A percentile compares a stretch with the other conserved stretches of the same genome.
phyloP scores from a whole-genome alignment of 2,113 vertebrate species.

The Toxotes jaculatrix region DNA sequence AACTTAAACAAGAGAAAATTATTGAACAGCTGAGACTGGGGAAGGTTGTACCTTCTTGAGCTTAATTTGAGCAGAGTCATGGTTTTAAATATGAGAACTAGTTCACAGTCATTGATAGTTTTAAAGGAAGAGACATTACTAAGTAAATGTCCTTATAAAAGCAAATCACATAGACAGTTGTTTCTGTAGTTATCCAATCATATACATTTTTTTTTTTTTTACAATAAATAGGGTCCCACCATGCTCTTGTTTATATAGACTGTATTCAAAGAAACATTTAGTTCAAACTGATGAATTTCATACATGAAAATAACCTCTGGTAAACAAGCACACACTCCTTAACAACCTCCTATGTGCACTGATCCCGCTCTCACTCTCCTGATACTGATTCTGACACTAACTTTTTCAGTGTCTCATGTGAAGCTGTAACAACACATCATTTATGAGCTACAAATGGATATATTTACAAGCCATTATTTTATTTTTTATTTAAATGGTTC shows the following conservation, averaged over 20 bases:
- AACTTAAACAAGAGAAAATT: slow-evolving; percentile 17
- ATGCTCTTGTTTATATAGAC: too few species aligned
- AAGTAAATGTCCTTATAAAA: background rate
- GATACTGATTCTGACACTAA: too few species aligned
- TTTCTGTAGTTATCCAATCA: background rate
- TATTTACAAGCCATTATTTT: background rate
- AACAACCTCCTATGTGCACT: too few species aligned
- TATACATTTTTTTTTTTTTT: background rate
- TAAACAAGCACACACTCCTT: too few species aligned
- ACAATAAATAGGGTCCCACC: background rate
- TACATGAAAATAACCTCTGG: too few species aligned
- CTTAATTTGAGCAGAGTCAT: slow-evolving; percentile 6
- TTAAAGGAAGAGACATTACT: background rate
- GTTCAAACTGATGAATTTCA: too few species aligned
- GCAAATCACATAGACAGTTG: background rate
- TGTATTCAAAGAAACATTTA: too few species aligned
- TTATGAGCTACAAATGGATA: too few species aligned
- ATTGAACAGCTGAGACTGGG: slow-evolving; percentile 8
- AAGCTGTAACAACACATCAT: background rate
- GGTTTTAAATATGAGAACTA: background rate
- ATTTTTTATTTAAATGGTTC: background rate
- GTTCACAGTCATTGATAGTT: background rate
- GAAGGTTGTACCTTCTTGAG: background rate
- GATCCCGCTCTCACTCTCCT: background rate
- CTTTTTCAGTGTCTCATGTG: background rate